These are phyloP conservation scores for Leptura quadrifasciata DNA, from an alignment of 2,888 invertebrate species.

Conservation along the genomic window DNA sequence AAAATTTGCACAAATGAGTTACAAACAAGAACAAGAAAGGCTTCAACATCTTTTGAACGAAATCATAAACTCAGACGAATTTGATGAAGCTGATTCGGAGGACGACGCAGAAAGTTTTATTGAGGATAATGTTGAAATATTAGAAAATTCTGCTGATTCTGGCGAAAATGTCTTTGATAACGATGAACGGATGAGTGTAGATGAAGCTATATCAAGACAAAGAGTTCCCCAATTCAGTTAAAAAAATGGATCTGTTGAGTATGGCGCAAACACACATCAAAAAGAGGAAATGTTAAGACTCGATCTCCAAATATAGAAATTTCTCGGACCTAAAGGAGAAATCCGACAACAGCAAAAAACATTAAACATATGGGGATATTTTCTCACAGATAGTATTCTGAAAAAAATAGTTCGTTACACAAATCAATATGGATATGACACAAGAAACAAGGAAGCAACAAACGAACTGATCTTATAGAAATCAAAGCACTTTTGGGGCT, in stretches of 20 bases:
- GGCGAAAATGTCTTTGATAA: no score
- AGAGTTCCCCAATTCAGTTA: background rate
- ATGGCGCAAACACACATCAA: background rate
- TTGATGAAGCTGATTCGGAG: no score
- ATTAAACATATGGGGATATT: background rate
- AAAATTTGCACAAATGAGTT: no score
- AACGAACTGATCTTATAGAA: conserved; percentile 24
- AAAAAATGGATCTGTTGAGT: conserved; percentile 8
- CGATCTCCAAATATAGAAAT: background rate
- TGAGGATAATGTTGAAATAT: no score
- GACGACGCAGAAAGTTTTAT: no score
- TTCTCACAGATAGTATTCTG: conserved; percentile 2
- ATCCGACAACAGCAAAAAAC: conserved; percentile 1
- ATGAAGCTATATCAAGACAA: background rate
- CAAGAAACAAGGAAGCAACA: no score
- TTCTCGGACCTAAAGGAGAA: background rate
- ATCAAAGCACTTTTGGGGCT: conserved; percentile 40
- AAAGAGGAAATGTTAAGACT: background rate
- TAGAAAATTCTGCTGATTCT: no score
- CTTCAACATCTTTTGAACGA: no score
- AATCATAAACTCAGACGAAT: no score
- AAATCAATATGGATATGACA: background rate
- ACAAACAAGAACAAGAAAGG: no score
- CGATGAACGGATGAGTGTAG: no score
- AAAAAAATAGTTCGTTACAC: background rate